Conservation (phyloP, 2,797 vertebrate species). For the Monodelphis domestica region DNA sequence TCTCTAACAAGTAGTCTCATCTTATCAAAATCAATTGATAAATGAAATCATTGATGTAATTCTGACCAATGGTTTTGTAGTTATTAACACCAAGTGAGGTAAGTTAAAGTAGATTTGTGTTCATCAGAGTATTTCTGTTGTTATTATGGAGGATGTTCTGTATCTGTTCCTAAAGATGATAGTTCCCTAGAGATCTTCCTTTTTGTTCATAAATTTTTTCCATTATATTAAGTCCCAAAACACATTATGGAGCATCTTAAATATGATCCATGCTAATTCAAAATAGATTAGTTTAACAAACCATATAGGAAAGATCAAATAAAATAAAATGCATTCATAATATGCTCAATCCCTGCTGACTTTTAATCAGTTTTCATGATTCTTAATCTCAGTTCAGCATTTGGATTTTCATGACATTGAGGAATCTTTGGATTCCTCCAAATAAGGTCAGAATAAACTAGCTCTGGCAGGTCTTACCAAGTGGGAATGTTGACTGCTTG, state of each 20-base stretch:
- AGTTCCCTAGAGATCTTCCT: not conserved
- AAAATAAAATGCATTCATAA: not conserved
- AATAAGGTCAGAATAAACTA: not conserved
- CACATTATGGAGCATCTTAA: not conserved
- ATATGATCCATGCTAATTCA: not conserved
- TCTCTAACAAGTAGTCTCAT: too few relatives aligned
- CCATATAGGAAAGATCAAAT: not conserved
- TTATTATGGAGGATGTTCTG: not conserved
- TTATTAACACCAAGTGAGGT: not conserved
- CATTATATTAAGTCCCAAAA: not conserved
- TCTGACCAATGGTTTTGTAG: not conserved
- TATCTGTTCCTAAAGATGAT: not conserved
- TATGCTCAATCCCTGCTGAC: not conserved
- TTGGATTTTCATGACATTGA: not conserved
- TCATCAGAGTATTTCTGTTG: not conserved
- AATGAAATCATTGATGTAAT: not conserved
- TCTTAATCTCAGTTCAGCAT: not conserved
- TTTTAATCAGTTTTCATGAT: not conserved
- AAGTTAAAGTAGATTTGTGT: not conserved
- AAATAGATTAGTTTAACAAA: too few relatives aligned
- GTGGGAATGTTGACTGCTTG: not conserved
- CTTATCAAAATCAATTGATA: not conserved
- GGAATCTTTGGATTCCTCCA: too few relatives aligned
- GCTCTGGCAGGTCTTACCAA: not conserved
- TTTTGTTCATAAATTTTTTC: not conserved